These are phyloP conservation scores for Microplitis mediator DNA, from an alignment of 1,140 invertebrate species.

Conservation along the genomic window DNA sequence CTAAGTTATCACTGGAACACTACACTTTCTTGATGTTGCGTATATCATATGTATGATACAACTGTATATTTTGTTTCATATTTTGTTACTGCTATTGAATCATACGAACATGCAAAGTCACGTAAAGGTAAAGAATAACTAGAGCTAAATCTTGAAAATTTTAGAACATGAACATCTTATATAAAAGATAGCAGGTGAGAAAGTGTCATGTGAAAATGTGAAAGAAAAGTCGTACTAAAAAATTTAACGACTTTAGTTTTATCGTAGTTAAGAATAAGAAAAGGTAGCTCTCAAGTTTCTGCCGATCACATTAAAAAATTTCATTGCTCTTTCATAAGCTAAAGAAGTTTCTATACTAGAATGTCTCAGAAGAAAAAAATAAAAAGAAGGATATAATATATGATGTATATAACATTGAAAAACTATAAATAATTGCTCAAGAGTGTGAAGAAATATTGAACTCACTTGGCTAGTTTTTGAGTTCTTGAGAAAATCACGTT, in stretches of 20 bases:
- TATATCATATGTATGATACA: no score
- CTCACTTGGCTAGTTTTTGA: background rate
- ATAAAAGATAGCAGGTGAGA: background rate
- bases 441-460: background rate
- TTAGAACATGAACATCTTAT: background rate
- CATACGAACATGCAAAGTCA: background rate
- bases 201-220: constrained; percentile 6
- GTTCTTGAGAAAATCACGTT: background rate
- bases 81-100: background rate
- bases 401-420: background rate
- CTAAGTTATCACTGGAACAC: no score
- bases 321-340: no score
- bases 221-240: background rate
- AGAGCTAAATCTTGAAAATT: constrained; percentile 10
- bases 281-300: background rate
- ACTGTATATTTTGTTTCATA: background rate
- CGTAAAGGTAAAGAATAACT: background rate
- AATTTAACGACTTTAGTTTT: constrained; percentile 1
- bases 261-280: background rate
- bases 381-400: no score
- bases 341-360: no score
- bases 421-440: background rate
- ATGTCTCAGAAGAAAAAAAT: background rate
- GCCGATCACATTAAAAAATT: background rate
- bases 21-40: no score